Percentiles rank a stretch among this genome's conserved stretches.
Evolutionary conservation across 1,140 invertebrate genomes (phyloP).

Genomic region (Teleopsis dalmanni): DNA sequence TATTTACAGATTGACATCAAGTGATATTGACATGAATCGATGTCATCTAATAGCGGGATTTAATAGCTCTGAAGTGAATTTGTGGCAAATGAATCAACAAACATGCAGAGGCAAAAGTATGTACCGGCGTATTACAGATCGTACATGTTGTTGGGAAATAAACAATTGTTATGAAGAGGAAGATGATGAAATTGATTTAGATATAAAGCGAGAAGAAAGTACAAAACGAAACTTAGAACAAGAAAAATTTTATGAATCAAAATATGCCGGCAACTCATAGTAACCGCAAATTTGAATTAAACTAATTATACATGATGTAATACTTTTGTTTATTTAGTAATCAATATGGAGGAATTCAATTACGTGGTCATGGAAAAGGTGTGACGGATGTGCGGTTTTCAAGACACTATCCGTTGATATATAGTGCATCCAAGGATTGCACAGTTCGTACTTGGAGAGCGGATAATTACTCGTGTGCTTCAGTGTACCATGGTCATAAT

Average conservation of each 20-base stretch:
- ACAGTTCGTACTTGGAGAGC: slow-evolving; percentile 67
- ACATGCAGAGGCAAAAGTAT: slow-evolving; percentile 29
- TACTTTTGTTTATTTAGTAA: slow-evolving; percentile 19
- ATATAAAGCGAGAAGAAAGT: slow-evolving; percentile 2
- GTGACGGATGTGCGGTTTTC: slow-evolving; percentile 65
- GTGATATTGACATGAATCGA: slow-evolving; percentile 27
- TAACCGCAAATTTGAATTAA: slow-evolving; percentile 9
- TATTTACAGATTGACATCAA: slow-evolving; percentile 19
- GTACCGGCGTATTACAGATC: slow-evolving; percentile 22
- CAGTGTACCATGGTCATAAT: slow-evolving; percentile 70
- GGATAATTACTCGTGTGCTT: slow-evolving; percentile 58
- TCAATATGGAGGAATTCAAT: slow-evolving; percentile 50
- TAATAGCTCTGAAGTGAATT: slow-evolving; percentile 32
- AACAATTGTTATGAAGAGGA: slow-evolving; percentile 25
- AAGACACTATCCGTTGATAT: slow-evolving; percentile 50
- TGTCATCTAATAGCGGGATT: slow-evolving; percentile 40
- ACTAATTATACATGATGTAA: background rate
- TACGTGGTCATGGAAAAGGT: slow-evolving; percentile 65
- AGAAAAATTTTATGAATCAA: slow-evolving; percentile 18
- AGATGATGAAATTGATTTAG: slow-evolving; percentile 20
- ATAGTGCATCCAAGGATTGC: slow-evolving; percentile 70
- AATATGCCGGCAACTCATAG: slow-evolving; percentile 35
- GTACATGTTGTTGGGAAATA: slow-evolving; percentile 33
- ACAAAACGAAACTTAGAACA: slow-evolving; percentile 9
- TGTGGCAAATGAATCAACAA: slow-evolving; percentile 40